phyloP scores from a whole-genome alignment of 2,797 vertebrate genomes.

The Hydrophis major region DNA sequence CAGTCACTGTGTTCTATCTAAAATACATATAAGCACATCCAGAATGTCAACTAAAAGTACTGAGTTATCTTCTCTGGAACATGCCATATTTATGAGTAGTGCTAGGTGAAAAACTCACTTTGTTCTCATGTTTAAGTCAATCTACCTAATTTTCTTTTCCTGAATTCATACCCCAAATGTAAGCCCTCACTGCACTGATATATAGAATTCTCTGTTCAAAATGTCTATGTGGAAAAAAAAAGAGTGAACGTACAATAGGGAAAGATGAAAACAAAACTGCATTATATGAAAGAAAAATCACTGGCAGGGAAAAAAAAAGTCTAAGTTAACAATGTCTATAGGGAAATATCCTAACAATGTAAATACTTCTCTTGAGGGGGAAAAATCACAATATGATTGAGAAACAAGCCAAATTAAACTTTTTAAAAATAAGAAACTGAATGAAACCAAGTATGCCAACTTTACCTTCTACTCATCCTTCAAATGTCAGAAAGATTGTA shows the following conservation, averaged over 20 bases:
- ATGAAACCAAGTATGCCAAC: background rate
- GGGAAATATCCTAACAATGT: background rate
- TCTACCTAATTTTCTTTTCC: background rate
- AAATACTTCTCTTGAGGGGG: background rate
- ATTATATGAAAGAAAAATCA: background rate
- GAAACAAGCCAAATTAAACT: background rate
- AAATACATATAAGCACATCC: background rate
- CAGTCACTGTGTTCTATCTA: background rate
- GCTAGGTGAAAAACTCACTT: background rate
- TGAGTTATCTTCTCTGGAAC: background rate
- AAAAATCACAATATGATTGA: background rate
- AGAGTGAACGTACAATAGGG: background rate
- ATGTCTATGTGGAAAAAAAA: background rate
- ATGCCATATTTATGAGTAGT: background rate
- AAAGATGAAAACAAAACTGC: background rate
- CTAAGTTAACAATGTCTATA: background rate
- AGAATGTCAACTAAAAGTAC: conserved; percentile 1
- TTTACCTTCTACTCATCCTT: background rate
- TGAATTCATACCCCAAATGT: background rate
- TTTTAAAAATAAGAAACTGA: background rate
- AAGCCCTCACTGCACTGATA: background rate
- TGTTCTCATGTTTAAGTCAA: background rate
- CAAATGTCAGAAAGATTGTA: background rate
- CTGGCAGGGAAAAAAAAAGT: background rate
- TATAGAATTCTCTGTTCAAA: background rate